phyloP scores from a whole-genome alignment of 2,797 vertebrate species.

The Peromyscus attwateri region DNA sequence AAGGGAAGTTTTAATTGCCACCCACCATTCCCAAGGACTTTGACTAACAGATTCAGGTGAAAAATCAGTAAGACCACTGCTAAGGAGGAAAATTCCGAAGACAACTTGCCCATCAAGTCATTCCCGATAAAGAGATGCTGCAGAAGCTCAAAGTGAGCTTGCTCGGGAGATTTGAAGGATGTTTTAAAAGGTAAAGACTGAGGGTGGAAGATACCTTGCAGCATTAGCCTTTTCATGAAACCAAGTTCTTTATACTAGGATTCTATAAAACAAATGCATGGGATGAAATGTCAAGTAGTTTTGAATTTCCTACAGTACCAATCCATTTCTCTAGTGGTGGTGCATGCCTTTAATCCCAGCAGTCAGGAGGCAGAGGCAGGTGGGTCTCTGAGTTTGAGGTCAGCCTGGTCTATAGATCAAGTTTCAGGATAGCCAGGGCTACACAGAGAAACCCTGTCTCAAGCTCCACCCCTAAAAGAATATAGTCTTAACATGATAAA shows the following conservation, averaged over 20 bases:
- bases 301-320: neutral
- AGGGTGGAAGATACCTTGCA: neutral
- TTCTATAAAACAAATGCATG: constrained; percentile 15
- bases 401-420: neutral
- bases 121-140: constrained; percentile 36
- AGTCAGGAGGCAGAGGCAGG: neutral
- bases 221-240: neutral
- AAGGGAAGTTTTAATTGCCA: too few species aligned
- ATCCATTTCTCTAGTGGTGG: neutral
- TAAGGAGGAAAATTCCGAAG: constrained; percentile 83
- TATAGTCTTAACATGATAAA: neutral
- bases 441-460: neutral
- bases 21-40: constrained; percentile 53
- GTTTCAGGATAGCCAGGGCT: neutral
- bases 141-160: neutral
- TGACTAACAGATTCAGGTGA: constrained; percentile 86
- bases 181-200: constrained; percentile 19
- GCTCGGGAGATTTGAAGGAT: neutral
- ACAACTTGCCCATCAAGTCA: neutral
- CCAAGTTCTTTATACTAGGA: neutral
- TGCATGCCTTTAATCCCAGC: neutral
- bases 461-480: neutral
- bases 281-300: neutral
- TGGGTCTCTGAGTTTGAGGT: neutral
- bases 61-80: constrained; percentile 86